Percentiles rank a stretch among this genome's conserved stretches.
Evolutionary conservation across 2,888 invertebrate genomes (phyloP).

Genomic region (Hyles lineata): DNA sequence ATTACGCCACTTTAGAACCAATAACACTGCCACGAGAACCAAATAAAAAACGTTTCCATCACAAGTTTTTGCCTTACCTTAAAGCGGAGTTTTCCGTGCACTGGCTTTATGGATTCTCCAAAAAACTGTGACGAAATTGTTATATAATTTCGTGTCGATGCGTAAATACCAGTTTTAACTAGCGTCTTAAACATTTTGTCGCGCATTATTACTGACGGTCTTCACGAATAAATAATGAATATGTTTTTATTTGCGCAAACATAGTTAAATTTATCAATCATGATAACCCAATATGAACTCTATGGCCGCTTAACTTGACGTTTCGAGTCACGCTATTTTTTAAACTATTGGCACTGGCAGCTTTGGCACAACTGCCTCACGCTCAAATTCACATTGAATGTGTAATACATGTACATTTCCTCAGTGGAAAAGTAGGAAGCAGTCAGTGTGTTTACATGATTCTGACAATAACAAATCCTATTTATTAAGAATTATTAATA

Average conservation of each 20-base stretch:
- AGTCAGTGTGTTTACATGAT: not conserved
- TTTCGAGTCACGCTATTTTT: conserved; percentile 37
- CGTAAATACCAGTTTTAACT: conserved; percentile 56
- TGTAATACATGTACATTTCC: not conserved
- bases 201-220: conserved; percentile 42
- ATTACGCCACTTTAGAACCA: conserved; percentile 29
- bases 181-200: conserved; percentile 66
- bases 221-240: conserved; percentile 44
- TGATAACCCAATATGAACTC: conserved; percentile 82
- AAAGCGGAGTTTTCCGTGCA: conserved; percentile 64
- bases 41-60: conserved; percentile 30
- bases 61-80: conserved; percentile 55
- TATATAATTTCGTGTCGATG: conserved; percentile 50
- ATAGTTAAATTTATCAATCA: conserved; percentile 58
- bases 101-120: conserved; percentile 44
- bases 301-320: conserved; percentile 52
- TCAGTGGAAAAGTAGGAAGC: not conserved
- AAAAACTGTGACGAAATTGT: conserved; percentile 46
- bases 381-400: not conserved
- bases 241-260: conserved; percentile 56
- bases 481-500: not conserved
- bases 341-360: not conserved
- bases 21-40: conserved; percentile 30
- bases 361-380: not conserved
- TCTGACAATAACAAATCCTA: not conserved